Evolutionary conservation across 2,888 invertebrate species (phyloP).

Genomic region (Pristionchus entomophagus): DNA sequence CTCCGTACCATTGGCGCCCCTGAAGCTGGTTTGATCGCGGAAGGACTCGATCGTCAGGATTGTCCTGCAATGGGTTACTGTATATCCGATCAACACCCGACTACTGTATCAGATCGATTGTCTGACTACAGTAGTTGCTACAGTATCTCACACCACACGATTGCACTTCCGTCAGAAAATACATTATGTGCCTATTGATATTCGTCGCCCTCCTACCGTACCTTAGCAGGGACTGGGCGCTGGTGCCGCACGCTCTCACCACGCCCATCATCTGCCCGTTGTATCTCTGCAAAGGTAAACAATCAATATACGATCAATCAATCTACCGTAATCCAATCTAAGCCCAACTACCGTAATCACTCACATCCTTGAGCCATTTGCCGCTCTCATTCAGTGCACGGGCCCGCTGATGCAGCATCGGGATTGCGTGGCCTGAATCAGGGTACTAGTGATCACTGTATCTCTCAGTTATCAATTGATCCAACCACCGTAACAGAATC

Average conservation of each 20-base stretch:
- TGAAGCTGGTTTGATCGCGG: constrained; percentile 85
- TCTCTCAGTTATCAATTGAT: too few relatives aligned
- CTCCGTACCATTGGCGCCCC: constrained; percentile 77
- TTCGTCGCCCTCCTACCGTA: constrained; percentile 81
- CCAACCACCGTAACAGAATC: too few relatives aligned
- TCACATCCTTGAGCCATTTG: too few relatives aligned
- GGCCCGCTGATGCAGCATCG: constrained; percentile 86
- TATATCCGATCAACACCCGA: constrained; percentile 76
- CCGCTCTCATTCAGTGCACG: constrained; percentile 83
- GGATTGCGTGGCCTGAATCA: constrained; percentile 80
- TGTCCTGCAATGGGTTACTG: constrained; percentile 65
- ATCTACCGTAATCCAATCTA: background rate
- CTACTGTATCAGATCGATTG: too few relatives aligned
- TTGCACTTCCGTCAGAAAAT: too few relatives aligned
- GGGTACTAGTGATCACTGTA: too few relatives aligned
- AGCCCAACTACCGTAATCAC: too few relatives aligned
- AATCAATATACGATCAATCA: background rate
- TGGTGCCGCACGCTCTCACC: constrained; percentile 84
- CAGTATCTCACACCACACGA: too few relatives aligned
- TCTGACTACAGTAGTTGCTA: too few relatives aligned
- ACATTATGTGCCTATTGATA: too few relatives aligned
- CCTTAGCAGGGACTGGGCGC: constrained; percentile 85
- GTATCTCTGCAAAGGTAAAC: constrained; percentile 80
- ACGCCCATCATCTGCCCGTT: constrained; percentile 86
- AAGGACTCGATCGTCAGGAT: constrained; percentile 87